phyloP scores from a whole-genome alignment of 1,140 invertebrate species.

The Sweltsa coloradensis region DNA sequence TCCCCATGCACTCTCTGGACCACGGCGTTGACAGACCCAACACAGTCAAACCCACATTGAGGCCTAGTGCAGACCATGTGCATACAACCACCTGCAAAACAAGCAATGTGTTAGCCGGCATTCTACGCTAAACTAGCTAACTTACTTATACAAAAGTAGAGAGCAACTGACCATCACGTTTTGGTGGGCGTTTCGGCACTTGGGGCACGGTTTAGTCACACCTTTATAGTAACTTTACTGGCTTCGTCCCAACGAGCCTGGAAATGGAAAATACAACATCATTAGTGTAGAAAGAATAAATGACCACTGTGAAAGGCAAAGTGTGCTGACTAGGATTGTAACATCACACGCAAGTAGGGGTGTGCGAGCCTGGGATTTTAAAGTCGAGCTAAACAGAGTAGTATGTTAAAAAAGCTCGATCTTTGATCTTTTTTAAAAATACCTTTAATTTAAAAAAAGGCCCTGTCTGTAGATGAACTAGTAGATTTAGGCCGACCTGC shows the following conservation, averaged over 20 bases:
- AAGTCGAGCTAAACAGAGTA: too few relatives aligned
- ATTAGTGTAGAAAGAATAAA: too few relatives aligned
- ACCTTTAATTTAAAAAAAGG: too few relatives aligned
- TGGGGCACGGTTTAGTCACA: conserved; percentile 78
- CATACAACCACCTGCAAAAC: conserved; percentile 72
- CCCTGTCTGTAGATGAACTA: too few relatives aligned
- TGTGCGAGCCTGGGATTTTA: too few relatives aligned
- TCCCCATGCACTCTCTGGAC: conserved; percentile 75
- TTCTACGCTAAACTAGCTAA: neutral
- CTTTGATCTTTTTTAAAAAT: too few relatives aligned
- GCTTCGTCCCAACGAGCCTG: conserved; percentile 67
- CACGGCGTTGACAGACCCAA: conserved; percentile 79
- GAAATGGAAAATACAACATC: too few relatives aligned
- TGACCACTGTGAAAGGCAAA: too few relatives aligned
- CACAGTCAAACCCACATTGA: conserved; percentile 72
- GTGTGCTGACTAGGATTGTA: too few relatives aligned
- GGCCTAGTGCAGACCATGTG: conserved; percentile 70
- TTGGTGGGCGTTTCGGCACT: conserved; percentile 75
- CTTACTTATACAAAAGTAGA: neutral
- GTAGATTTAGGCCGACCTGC: too few relatives aligned
- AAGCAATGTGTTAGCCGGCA: neutral
- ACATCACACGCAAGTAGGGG: too few relatives aligned
- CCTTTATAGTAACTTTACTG: conserved; percentile 58
- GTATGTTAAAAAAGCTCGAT: too few relatives aligned
- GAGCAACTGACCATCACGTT: conserved; percentile 54